Evolutionary conservation across 2,888 invertebrate genomes (phyloP).

Genomic region (Tiliacea citrago): DNA sequence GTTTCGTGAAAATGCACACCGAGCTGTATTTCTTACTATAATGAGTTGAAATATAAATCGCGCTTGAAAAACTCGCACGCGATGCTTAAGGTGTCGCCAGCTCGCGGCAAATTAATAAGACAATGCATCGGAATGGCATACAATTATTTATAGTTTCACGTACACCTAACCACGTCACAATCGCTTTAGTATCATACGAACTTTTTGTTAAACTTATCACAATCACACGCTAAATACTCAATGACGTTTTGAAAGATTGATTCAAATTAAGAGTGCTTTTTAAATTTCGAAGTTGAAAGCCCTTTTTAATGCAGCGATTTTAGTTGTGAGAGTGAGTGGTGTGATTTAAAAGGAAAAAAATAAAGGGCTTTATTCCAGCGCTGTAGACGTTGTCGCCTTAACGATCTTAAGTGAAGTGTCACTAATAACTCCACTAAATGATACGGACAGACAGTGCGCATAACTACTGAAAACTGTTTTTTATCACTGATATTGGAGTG

Average conservation of each 20-base stretch:
- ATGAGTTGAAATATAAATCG: constrained; percentile 72
- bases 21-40: constrained; percentile 61
- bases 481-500: constrained; percentile 52
- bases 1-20: constrained; percentile 58
- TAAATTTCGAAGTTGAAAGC: constrained; percentile 39
- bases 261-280: constrained; percentile 40
- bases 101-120: constrained; percentile 62
- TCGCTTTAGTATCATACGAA: constrained; percentile 41
- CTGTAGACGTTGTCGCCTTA: constrained; percentile 56
- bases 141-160: constrained; percentile 56
- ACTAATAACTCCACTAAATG: constrained; percentile 56
- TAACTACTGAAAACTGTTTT: constrained; percentile 61
- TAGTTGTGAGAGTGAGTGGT: constrained; percentile 39
- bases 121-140: constrained; percentile 55
- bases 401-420: constrained; percentile 65
- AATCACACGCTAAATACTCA: constrained; percentile 18
- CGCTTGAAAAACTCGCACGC: constrained; percentile 69
- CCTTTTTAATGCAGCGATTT: constrained; percentile 41
- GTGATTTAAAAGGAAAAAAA: constrained; percentile 42
- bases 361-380: constrained; percentile 24
- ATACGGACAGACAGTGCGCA: constrained; percentile 43
- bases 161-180: constrained; percentile 45
- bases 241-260: constrained; percentile 38
- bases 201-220: constrained; percentile 46
- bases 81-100: constrained; percentile 70